Percentiles rank a stretch among this genome's conserved stretches.
Conservation (phyloP, 2,888 invertebrate genomes). For the Rhopalosiphum nymphaeae region DNA sequence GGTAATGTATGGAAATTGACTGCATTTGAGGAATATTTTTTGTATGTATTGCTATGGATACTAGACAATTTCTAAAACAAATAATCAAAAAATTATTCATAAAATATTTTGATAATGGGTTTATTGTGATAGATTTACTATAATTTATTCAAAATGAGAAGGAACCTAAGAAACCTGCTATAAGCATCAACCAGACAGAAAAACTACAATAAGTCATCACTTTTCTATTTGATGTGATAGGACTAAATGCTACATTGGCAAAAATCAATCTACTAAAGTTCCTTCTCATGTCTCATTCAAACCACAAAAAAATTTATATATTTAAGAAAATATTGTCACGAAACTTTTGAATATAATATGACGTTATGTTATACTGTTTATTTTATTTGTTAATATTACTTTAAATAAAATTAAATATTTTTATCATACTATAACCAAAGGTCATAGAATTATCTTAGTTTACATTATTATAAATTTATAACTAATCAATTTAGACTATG, state of each 20-base stretch:
- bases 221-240: not conserved
- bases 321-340: not conserved
- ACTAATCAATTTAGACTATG: not conserved
- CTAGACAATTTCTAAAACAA: slow-evolving; percentile 57
- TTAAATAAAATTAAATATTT: not conserved
- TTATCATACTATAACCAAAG: not conserved
- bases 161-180: not conserved
- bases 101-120: not conserved
- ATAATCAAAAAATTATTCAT: slow-evolving; percentile 15
- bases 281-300: not conserved
- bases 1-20: slow-evolving; percentile 41
- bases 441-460: not conserved
- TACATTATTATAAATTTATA: not conserved
- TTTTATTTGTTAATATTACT: not conserved
- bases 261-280: not conserved
- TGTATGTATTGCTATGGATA: slow-evolving; percentile 56
- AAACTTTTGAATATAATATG: not conserved
- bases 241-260: not conserved
- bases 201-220: not conserved
- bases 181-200: not conserved
- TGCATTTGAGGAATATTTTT: slow-evolving; percentile 51
- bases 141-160: not conserved
- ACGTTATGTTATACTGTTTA: not conserved
- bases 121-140: not conserved
- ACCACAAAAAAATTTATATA: not conserved